Conservation (phyloP, 2,888 invertebrate genomes). For the Elysia crispata region DNA sequence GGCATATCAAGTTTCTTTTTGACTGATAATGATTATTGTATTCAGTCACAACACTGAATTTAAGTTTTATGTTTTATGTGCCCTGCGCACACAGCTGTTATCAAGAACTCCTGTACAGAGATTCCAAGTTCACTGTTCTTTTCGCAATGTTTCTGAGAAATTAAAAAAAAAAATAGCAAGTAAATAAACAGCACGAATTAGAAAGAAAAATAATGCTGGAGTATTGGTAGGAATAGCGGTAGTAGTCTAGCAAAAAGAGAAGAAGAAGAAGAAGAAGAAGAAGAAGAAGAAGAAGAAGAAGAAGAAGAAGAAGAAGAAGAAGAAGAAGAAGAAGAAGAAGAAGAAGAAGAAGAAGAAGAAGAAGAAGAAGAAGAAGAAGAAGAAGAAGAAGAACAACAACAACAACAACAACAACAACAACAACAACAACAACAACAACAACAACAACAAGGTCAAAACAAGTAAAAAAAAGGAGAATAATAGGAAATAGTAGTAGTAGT, state of each 20-base stretch:
- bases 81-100: no score
- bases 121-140: no score
- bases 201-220: constrained; percentile 5
- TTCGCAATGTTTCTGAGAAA: no score
- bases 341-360: not conserved
- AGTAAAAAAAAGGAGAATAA: not conserved
- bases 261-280: constrained; percentile 2
- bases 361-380: not conserved
- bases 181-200: no score
- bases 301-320: constrained; percentile 29
- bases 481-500: no score
- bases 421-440: not conserved
- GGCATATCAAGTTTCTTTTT: no score
- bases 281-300: constrained; percentile 31
- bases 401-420: not conserved
- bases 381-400: not conserved
- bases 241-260: not conserved
- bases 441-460: not conserved
- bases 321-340: not conserved
- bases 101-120: no score
- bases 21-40: no score
- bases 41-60: no score
- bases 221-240: not conserved
- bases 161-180: no score
- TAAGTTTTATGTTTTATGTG: no score